These are phyloP conservation scores for Mystacornis crossleyi DNA, from an alignment of 2,113 vertebrate genomes.

Conservation along the genomic window DNA sequence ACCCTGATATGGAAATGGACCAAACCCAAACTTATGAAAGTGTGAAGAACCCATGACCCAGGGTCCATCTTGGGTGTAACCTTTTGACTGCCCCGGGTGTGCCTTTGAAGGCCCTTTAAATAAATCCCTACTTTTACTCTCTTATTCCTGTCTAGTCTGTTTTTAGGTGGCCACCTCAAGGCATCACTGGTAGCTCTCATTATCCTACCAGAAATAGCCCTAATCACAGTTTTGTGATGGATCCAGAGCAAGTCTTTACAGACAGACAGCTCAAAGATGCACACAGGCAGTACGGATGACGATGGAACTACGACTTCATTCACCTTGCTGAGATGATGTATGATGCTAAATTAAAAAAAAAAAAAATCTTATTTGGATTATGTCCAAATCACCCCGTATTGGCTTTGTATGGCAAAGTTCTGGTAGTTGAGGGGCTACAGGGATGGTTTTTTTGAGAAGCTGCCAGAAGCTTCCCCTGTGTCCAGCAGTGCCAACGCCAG, in stretches of 20 bases:
- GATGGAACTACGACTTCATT: background rate
- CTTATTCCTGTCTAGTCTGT: too few species aligned
- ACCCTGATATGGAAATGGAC: too few species aligned
- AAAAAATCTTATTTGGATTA: background rate
- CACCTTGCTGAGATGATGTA: background rate
- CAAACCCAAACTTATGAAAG: too few species aligned
- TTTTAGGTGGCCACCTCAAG: too few species aligned
- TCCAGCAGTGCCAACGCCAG: fast-evolving
- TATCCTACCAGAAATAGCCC: background rate
- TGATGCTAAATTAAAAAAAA: background rate
- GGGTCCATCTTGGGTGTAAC: too few species aligned
- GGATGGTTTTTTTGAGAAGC: background rate
- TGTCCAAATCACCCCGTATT: background rate
- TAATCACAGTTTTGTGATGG: background rate
- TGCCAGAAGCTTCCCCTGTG: background rate
- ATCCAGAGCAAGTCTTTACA: background rate
- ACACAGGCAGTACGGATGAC: background rate
- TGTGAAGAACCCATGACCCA: too few species aligned
- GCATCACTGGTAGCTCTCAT: background rate
- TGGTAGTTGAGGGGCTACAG: too few species aligned
- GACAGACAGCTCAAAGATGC: background rate
- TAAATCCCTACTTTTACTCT: too few species aligned
- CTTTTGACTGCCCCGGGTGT: too few species aligned
- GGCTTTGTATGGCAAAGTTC: background rate
- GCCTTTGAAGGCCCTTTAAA: too few species aligned